Base-by-base conservation (phyloP, 2,113 vertebrate genomes). In the Notothenia rossii region DNA sequence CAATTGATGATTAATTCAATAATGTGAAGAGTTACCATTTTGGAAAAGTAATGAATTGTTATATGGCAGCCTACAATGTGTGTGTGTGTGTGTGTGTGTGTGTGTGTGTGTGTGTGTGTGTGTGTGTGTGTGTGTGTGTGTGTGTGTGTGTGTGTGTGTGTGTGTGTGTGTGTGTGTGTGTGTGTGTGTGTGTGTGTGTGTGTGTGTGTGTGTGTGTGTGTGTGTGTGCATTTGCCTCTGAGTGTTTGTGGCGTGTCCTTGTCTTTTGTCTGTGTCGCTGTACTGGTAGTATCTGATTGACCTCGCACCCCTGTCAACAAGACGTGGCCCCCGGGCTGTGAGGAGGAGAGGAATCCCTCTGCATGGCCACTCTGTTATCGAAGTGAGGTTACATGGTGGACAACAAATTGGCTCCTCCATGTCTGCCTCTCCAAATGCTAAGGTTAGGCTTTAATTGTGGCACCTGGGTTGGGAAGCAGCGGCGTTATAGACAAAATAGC, bases 371-470 rank as follows among this genome's bases (percentile, higher is more conserved):
- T 81, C 82, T 75, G 81, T 91, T 91, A 84, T 91, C 74, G 66
- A 79, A 87, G 90, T 73, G 33, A 29, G 61, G 56, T 65, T 66
- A 88, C 36, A 8, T 73, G 54, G 83, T 56, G 45, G 87, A 93
- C 94, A 94, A 92, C 94, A 94, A 95, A 94, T 94, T 94, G 93
- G 93, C 90, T 91, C 79, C 81, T 88, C 75, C 83, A 56, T 84
- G 90, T 91, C 90, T 83, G 74, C 75, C 81, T 87, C 88, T 90
- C 87, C 90, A 94, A 95, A 94, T 93, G 95, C 89, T 94, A 91
- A 92, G 92, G 93, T 94, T 94, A 93, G 86, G 85, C 89, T 94
- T 94, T 96, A 96, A 96, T 96, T 96, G 95, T 94, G 93, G 92
- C 92, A 83, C 85, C 82, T 91, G 90, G 86, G 85, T 83, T 81